These are phyloP conservation scores for Lontra canadensis DNA, from an alignment of 2,113 vertebrate species.

Conservation along the genomic window DNA sequence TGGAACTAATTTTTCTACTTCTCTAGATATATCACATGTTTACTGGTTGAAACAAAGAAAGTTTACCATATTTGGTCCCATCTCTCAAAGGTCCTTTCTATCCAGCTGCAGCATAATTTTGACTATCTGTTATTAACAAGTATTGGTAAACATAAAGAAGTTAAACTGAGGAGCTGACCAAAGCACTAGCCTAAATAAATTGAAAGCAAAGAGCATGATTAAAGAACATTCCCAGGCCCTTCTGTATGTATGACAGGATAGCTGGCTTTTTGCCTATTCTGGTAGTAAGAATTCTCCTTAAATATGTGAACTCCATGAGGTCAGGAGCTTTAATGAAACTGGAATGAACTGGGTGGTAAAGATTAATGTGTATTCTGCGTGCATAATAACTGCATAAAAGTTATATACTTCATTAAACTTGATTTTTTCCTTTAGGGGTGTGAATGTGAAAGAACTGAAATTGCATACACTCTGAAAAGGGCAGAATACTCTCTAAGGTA, in stretches of 20 bases:
- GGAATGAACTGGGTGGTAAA: not conserved
- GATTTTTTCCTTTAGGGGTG: not conserved
- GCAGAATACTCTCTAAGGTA: not conserved
- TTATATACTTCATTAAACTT: not conserved
- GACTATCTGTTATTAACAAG: not conserved
- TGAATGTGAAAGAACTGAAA: not conserved
- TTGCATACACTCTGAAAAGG: not conserved
- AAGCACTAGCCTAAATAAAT: not conserved
- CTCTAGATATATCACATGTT: not conserved
- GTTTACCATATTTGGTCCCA: not conserved
- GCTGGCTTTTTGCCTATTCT: not conserved
- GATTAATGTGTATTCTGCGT: not conserved
- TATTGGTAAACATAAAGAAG: not conserved
- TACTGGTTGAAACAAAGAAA: not conserved
- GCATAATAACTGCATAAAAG: not conserved
- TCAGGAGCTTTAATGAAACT: not conserved
- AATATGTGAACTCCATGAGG: not conserved
- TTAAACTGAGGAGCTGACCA: not conserved
- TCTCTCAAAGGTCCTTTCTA: not conserved
- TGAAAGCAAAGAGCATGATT: not conserved
- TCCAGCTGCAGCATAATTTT: not conserved
- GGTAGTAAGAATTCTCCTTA: not conserved
- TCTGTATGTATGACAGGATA: not conserved
- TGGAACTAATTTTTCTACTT: not conserved
- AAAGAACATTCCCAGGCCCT: not conserved